Percentiles rank a stretch among this genome's conserved stretches.
Evolutionary conservation across 2,888 invertebrate species (phyloP).

Genomic region (Tipula lateralis): DNA sequence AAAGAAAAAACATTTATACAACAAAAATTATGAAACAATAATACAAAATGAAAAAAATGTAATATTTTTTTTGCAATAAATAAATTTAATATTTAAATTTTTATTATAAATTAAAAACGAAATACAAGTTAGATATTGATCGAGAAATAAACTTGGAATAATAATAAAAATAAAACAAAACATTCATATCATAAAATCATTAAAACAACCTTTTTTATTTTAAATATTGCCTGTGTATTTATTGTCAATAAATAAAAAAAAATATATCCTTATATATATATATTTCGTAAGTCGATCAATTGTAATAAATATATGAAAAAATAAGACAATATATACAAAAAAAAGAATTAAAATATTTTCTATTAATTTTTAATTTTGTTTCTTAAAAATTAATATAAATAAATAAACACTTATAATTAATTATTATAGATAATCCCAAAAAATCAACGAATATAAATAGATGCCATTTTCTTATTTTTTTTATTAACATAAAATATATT

Average conservation of each 20-base stretch:
- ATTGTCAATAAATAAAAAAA: not conserved
- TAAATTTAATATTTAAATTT: slow-evolving; percentile 25
- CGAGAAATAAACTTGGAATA: not conserved
- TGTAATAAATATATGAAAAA: not conserved
- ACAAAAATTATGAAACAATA: slow-evolving; percentile 24
- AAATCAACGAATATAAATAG: slow-evolving; percentile 24
- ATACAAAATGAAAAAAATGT: not conserved
- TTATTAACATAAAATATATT: not conserved
- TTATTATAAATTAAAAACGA: not conserved
- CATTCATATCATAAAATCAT: slow-evolving; percentile 2
- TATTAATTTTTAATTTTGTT: not conserved
- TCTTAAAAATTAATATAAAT: not conserved
- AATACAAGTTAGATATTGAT: not conserved
- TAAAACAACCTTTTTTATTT: not conserved
- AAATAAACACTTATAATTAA: not conserved
- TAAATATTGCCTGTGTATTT: slow-evolving; percentile 15
- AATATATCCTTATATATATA: not conserved
- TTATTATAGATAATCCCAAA: not conserved
- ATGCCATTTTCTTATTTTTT: not conserved
- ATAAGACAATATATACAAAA: not conserved
- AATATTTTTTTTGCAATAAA: not conserved
- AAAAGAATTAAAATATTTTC: not conserved
- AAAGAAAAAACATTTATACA: not conserved
- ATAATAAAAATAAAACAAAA: not conserved
- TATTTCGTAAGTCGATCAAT: slow-evolving; percentile 1